These are phyloP conservation scores for Drosophila orosa DNA, from an alignment of 1,140 invertebrate genomes.

Conservation along the genomic window DNA sequence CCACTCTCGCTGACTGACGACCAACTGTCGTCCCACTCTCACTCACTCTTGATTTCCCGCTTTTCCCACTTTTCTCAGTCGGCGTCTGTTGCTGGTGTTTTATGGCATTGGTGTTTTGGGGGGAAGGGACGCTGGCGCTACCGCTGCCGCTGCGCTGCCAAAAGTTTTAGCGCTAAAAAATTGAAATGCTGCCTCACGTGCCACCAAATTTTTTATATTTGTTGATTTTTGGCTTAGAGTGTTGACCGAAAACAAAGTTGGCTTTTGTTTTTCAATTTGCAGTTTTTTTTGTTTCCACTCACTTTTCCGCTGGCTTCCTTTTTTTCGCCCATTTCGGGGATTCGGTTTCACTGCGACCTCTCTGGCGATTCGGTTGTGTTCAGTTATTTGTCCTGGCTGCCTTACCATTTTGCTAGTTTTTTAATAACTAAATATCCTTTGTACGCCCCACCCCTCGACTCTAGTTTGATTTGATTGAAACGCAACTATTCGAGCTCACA, in stretches of 20 bases:
- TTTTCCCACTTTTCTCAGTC: constrained; percentile 31
- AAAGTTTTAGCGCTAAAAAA: constrained; percentile 78
- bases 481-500: constrained; percentile 56
- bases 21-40: constrained; percentile 65
- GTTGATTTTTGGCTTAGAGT: constrained; percentile 83
- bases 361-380: constrained; percentile 34
- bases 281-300: constrained; percentile 37
- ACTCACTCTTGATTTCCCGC: constrained; percentile 41
- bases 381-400: constrained; percentile 13
- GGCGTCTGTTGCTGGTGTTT: constrained; percentile 42
- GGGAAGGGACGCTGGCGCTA: not conserved
- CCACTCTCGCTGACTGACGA: constrained; percentile 40
- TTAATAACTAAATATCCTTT: constrained; percentile 82
- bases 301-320: constrained; percentile 25
- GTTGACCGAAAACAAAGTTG: constrained; percentile 82
- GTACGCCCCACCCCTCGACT: constrained; percentile 33
- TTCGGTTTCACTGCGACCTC: constrained; percentile 56
- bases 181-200: constrained; percentile 82
- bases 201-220: constrained; percentile 77
- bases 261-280: constrained; percentile 80
- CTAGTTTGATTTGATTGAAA: constrained; percentile 76
- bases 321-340: constrained; percentile 23
- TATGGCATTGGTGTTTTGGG: constrained; percentile 5
- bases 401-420: constrained; percentile 37
- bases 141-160: constrained; percentile 38